Evolutionary conservation across 2,113 vertebrate species (phyloP), one percentile per base, ranked within the genome.

Genomic region (Prionailurus viverrinus): DNA sequence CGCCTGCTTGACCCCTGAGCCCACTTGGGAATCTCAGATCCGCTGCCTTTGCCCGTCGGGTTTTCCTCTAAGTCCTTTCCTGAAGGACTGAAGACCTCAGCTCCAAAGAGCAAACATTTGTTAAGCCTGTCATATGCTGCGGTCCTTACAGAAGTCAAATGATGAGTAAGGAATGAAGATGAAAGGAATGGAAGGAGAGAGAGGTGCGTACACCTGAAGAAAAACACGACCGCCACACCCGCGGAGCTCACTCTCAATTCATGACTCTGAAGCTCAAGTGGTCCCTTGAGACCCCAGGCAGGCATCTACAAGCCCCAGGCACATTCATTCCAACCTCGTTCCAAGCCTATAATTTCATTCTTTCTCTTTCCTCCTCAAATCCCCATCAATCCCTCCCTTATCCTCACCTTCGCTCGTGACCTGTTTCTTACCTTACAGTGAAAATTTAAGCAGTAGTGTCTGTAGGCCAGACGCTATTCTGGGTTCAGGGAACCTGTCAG

Each of bases 211-310:
- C 15, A 36, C n/a, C 45, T 41, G 53, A 31, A 65, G 29, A 19
- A 31, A 19, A 16, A 31, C 33, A 23, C 39, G 27, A 15, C 23
- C 23, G 0, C 5, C 27, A 8, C 7, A 1, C 1, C 3, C 1
- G 2, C 0, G 3, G 39, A 23, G 18, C 53, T 63, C 19, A 12
- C 51, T 53, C 9, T 63, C 51, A 39, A n/a, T 18, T 63, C 66
- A 19, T 8, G 79, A 21, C 39, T 66, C 11, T 16, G 36, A 48
- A 61, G 29, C 39, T 14, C 23, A 16, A 1, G 18, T 19, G 51
- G 12, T 7, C 19, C 27, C 53, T 41, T 0, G 21, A 53, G 21
- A n/a, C 9, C 29, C 21, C 63, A 21, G 36, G n/a, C 65, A 45
- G 19, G n/a, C 65, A 41, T 25, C 69, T 15, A 4, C 16, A 7